Conservation (phyloP, 2,797 vertebrate genomes). For the Liasis olivaceus region DNA sequence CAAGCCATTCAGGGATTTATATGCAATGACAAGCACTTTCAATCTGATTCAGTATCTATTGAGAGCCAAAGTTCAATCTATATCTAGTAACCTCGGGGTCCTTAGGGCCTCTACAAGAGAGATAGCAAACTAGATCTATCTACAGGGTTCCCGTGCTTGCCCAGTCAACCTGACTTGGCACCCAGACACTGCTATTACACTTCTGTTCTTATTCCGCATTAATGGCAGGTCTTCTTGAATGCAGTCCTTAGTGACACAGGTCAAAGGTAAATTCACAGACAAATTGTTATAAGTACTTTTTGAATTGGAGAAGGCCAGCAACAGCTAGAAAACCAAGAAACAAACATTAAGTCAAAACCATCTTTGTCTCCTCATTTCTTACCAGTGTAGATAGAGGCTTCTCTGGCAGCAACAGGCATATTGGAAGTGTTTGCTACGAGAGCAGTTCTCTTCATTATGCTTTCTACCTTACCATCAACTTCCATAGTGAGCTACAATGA, state of each 20-base stretch:
- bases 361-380: constrained; percentile 34
- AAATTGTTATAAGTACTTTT: not conserved
- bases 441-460: constrained; percentile 99
- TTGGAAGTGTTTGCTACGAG: constrained; percentile 98
- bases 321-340: not conserved
- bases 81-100: not conserved
- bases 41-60: not conserved
- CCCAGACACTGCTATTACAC: not conserved
- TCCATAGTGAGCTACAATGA: constrained; percentile 93
- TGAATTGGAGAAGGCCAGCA: not conserved
- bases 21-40: not conserved
- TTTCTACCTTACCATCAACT: constrained; percentile 93
- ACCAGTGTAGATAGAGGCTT: constrained; percentile 99
- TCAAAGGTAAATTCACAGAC: not conserved
- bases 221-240: not conserved
- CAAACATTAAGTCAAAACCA: not conserved
- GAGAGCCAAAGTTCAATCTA: not conserved
- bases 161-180: not conserved
- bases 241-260: not conserved
- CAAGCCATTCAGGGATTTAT: not conserved
- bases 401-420: constrained; percentile 98
- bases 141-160: not conserved
- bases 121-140: not conserved
- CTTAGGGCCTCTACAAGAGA: not conserved
- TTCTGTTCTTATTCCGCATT: not conserved